Evolutionary conservation across 2,888 invertebrate species (phyloP).

Genomic region (Orthosia incerta): DNA sequence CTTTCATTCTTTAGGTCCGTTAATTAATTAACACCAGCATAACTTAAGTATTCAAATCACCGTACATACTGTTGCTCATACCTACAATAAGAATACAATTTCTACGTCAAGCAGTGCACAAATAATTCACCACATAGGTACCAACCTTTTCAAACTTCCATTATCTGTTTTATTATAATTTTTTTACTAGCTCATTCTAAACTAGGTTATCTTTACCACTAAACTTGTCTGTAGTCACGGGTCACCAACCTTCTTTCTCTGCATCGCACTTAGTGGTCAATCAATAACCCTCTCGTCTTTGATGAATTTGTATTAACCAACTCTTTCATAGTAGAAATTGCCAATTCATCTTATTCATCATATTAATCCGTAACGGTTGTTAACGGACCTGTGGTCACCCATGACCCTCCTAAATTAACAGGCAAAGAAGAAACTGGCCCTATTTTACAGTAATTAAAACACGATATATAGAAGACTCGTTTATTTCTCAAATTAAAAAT

Average conservation of each 20-base stretch:
- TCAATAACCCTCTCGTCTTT: not conserved
- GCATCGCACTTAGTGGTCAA: not conserved
- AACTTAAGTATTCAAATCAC: constrained; percentile 38
- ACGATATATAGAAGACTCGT: constrained; percentile 34
- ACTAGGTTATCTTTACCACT: not conserved
- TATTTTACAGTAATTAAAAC: constrained; percentile 48
- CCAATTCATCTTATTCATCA: constrained; percentile 17
- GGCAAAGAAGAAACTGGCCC: not conserved
- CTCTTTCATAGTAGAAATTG: constrained; percentile 15
- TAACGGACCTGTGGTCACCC: not conserved
- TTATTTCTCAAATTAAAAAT: constrained; percentile 59
- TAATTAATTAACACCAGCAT: constrained; percentile 42
- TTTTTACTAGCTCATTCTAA: not conserved
- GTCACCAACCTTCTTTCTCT: constrained; percentile 1
- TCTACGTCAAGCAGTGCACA: not conserved
- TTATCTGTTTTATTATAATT: not conserved
- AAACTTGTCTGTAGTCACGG: not conserved
- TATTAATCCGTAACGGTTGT: not conserved
- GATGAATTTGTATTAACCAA: not conserved
- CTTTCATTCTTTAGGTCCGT: constrained; percentile 53
- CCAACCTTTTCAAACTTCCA: not conserved
- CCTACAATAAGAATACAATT: constrained; percentile 12
- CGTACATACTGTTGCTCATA: constrained; percentile 6
- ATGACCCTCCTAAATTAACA: not conserved
- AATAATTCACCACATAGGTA: not conserved